These are phyloP conservation scores for Iguana delicatissima DNA, from an alignment of 2,797 vertebrate genomes.

Conservation along the genomic window DNA sequence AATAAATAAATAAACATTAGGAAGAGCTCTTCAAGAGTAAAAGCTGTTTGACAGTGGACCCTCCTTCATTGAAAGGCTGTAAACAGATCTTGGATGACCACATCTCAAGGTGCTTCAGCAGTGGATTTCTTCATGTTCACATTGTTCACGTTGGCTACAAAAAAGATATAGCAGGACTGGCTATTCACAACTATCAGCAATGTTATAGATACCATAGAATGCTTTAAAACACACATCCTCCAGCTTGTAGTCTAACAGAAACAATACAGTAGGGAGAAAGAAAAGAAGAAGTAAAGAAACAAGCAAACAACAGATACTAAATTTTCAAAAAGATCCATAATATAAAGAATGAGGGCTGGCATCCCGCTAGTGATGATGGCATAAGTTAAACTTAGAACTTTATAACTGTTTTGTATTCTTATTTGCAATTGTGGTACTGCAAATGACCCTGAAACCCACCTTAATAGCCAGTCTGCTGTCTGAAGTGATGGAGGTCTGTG, in stretches of 20 bases:
- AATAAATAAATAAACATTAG: no score
- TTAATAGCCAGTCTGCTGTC: no score
- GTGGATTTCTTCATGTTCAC: no score
- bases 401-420: no score
- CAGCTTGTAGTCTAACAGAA: neutral
- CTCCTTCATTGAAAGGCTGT: neutral
- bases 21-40: neutral
- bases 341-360: no score
- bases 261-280: neutral
- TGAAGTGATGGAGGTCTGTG: no score
- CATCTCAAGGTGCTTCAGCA: neutral
- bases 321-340: neutral
- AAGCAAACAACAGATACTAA: neutral
- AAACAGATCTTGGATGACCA: neutral
- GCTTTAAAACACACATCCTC: neutral
- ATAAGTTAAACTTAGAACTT: no score
- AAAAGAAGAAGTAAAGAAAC: neutral
- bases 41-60: neutral
- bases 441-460: no score
- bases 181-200: neutral
- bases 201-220: neutral
- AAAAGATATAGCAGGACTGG: no score
- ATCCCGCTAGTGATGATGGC: no score
- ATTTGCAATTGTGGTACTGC: no score
- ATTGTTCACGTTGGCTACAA: no score